Percentiles rank a stretch among this genome's conserved stretches.
Evolutionary conservation across 1,140 invertebrate species (phyloP).

Genomic region (Eubasilissa regina): DNA sequence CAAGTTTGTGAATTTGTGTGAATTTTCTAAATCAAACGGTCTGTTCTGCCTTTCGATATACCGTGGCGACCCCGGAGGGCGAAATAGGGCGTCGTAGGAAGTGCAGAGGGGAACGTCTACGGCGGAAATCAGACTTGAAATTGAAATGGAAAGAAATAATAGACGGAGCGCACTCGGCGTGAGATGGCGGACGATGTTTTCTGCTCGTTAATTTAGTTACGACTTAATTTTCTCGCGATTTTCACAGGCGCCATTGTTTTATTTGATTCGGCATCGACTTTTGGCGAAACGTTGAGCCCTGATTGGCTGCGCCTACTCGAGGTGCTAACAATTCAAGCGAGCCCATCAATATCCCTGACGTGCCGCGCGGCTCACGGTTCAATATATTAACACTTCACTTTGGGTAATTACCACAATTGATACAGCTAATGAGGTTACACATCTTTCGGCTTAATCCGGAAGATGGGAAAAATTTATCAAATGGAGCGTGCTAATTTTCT

Average conservation of each 20-base stretch:
- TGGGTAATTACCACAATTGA: conserved; percentile 36
- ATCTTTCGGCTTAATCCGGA: conserved; percentile 23
- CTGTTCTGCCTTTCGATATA: conserved; percentile 44
- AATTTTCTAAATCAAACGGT: conserved; percentile 8
- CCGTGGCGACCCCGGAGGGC: conserved; percentile 29
- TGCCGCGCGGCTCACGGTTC: not conserved
- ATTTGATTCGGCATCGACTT: conserved; percentile 44
- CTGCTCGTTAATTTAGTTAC: conserved; percentile 54
- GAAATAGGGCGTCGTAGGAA: conserved; percentile 36
- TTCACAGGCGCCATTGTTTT: conserved; percentile 14
- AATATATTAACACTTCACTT: conserved; percentile 28
- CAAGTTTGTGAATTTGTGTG: not conserved
- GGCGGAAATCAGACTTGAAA: conserved; percentile 57
- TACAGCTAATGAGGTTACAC: conserved; percentile 10
- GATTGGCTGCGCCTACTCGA: conserved; percentile 36
- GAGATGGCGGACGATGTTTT: conserved; percentile 46
- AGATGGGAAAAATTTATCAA: not conserved
- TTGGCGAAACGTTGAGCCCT: conserved; percentile 7
- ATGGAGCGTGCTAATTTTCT: too few species aligned
- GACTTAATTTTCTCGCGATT: conserved; percentile 49
- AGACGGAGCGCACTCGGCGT: not conserved
- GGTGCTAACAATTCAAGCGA: conserved; percentile 30
- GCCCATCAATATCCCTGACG: conserved; percentile 29
- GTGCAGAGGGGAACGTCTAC: conserved; percentile 47
- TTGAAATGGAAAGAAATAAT: conserved; percentile 56